Percentiles rank a stretch among this genome's conserved stretches.
These are phyloP conservation scores for Podarcis raffonei DNA, from an alignment of 2,113 vertebrate genomes.

Conservation along the genomic window DNA sequence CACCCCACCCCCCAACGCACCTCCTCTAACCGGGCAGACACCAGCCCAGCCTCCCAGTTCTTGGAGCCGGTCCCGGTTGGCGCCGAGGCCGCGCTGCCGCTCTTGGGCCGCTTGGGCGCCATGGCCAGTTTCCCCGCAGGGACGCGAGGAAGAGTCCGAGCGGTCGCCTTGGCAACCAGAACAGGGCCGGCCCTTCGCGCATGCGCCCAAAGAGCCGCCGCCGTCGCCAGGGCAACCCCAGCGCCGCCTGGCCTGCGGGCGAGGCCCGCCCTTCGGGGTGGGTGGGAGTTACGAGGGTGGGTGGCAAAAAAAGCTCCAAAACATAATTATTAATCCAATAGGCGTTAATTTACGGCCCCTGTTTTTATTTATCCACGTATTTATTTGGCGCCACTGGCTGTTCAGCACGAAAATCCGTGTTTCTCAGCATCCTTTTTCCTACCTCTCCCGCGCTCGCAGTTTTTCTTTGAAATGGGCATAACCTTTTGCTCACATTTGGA, in stretches of 20 bases:
- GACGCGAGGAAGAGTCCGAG: background rate
- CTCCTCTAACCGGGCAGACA: constrained; percentile 73
- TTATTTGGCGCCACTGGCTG: too few relatives aligned
- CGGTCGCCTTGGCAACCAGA: constrained; percentile 57
- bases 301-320: background rate
- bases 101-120: constrained; percentile 69
- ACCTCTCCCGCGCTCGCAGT: background rate
- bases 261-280: background rate
- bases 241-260: too few relatives aligned
- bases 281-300: background rate
- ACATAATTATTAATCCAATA: background rate
- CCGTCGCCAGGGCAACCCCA: too few relatives aligned
- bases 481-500: too few relatives aligned
- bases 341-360: too few relatives aligned
- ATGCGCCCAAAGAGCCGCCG: background rate
- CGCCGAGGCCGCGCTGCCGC: background rate
- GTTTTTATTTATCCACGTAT: too few relatives aligned
- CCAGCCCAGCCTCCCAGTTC: constrained; percentile 74
- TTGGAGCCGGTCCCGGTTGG: background rate
- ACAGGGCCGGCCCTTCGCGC: constrained; percentile 11
- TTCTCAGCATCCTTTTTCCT: background rate
- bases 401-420: too few relatives aligned
- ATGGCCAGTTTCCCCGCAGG: constrained; percentile 33
- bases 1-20: constrained; percentile 54
- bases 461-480: background rate